phyloP scores from a whole-genome alignment of 2,888 invertebrate genomes.

The Fissipunctia ypsillon region DNA sequence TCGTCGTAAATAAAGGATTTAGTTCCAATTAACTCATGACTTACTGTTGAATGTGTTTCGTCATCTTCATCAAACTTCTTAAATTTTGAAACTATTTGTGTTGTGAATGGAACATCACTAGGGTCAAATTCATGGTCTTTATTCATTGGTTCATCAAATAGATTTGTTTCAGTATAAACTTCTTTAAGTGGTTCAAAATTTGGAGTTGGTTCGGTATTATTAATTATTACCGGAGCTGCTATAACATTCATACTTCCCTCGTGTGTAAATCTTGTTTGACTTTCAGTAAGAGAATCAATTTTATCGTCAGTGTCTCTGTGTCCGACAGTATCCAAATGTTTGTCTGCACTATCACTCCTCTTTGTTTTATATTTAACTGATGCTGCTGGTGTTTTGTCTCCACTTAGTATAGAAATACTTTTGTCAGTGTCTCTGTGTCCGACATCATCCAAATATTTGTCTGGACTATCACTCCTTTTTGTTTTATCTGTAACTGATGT shows the following conservation, averaged over 20 bases:
- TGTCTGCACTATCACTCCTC: not conserved
- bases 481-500: too few relatives aligned
- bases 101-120: not conserved
- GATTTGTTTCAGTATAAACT: constrained; percentile 17
- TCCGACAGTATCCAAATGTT: too few relatives aligned
- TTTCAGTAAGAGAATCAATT: not conserved
- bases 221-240: constrained; percentile 19
- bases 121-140: not conserved
- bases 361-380: not conserved
- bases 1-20: constrained; percentile 14
- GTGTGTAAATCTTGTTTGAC: not conserved
- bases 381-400: not conserved
- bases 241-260: not conserved
- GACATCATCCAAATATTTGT: too few relatives aligned
- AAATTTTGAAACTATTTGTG: constrained; percentile 7
- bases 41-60: constrained; percentile 1
- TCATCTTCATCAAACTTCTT: constrained; percentile 4
- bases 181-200: not conserved
- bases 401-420: too few relatives aligned
- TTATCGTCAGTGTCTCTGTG: not conserved
- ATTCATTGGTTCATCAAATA: not conserved
- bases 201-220: not conserved
- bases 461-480: too few relatives aligned
- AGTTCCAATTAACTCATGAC: constrained; percentile 22
- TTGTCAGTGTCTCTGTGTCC: too few relatives aligned